These are phyloP conservation scores for Drosophila quadrilineata DNA, from an alignment of 1,140 invertebrate species.

Conservation along the genomic window DNA sequence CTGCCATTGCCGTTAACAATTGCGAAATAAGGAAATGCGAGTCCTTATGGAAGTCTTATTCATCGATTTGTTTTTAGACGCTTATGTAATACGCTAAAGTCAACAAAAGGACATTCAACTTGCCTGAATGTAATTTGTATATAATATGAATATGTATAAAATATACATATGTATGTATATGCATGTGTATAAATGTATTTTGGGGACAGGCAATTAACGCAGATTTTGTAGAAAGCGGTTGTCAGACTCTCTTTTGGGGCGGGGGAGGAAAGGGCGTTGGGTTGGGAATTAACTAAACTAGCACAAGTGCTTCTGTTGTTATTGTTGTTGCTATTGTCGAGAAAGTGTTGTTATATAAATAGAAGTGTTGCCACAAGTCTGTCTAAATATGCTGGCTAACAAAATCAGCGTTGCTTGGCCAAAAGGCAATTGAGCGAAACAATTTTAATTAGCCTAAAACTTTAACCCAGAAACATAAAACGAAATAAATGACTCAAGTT, in stretches of 20 bases:
- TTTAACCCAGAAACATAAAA: conserved; percentile 9
- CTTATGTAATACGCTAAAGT: conserved; percentile 28
- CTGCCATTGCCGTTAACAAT: conserved; percentile 27
- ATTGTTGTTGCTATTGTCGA: conserved; percentile 14
- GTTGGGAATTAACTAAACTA: conserved; percentile 30
- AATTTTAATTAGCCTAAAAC: conserved; percentile 42
- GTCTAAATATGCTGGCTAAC: conserved; percentile 7
- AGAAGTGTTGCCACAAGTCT: conserved; percentile 37
- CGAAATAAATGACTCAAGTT: conserved; percentile 36
- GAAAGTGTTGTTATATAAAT: conserved; percentile 29
- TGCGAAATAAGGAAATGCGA: conserved; percentile 35
- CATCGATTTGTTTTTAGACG: conserved; percentile 38
- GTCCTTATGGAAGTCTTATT: conserved; percentile 49
- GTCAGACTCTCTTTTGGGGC: neutral
- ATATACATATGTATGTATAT: neutral
- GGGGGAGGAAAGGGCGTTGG: neutral
- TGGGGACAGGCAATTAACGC: conserved; percentile 19
- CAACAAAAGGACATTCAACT: conserved; percentile 63
- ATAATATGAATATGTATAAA: neutral
- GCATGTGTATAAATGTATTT: neutral
- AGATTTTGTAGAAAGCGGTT: conserved; percentile 30
- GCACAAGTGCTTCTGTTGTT: conserved; percentile 24
- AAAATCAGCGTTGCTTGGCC: conserved; percentile 12
- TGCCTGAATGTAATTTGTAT: neutral
- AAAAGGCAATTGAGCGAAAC: conserved; percentile 56